Base-by-base conservation (phyloP, 1,140 invertebrate species). In the Halictus rubicundus region DNA sequence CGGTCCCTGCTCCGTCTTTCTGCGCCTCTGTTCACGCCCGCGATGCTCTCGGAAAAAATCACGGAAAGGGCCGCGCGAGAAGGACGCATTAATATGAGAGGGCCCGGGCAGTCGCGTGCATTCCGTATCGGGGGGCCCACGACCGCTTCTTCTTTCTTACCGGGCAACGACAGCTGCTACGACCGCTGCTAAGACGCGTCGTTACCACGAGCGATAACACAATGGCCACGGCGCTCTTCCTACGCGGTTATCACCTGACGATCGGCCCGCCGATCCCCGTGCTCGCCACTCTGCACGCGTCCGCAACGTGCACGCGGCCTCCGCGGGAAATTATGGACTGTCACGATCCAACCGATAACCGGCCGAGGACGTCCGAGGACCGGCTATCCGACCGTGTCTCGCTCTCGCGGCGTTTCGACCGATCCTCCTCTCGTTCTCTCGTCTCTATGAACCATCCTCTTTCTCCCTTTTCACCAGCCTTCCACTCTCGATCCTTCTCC, bases 121-220 rank as follows among this genome's bases (percentile, higher is more conserved):
- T 65, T 46, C 27, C 63, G 61, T 72, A 73, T 73, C 70, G 39
- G 37, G 42, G 52, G 2, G 27, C 54, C 39, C 32, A 32, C 32
- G 49, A 46, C 27, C 68, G 60, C 23, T 59, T 68, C 27, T 59
- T 68, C 60, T 83, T 73, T 83, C 64, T 77, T 72, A 59, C 39
- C 66, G 68, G 46, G 64, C 57, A 80, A 83, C 81, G 83, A 84
- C 82, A 83, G 81, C 81, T 84, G 81, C 81, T 80, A 73, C 83
- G 83, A 80, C 57, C 71, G 54, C 61, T 72, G 76, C 82, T 79
- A 72, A 80, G 82, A 85, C 78, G 77, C 77, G 81, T 83, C 83
- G 83, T 84, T 85, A 83, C 83, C 83, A 80, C 78, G 49, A 83
- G 57, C 83, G 82, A 85, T 83, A 85, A 85, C 71, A 83, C 82